phyloP scores from a whole-genome alignment of 2,113 vertebrate genomes.

The Mustelus asterias region DNA sequence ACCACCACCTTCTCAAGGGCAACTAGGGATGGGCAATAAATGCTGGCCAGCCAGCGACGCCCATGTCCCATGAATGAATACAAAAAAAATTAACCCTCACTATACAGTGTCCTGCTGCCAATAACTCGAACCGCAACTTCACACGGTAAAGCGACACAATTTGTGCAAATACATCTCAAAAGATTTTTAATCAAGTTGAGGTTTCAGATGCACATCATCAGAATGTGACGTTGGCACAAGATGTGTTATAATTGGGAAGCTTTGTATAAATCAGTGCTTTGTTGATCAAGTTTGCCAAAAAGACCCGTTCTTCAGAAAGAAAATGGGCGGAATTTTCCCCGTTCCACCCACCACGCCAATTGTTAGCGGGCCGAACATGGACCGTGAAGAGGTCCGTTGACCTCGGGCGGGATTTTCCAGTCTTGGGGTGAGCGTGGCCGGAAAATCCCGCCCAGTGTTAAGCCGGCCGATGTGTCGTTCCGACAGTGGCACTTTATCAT shows the following conservation, averaged over 20 bases:
- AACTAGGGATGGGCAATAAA: no score
- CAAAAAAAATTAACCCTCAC: not conserved
- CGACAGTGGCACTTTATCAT: not conserved
- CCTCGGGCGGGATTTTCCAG: no score
- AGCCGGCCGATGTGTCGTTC: not conserved
- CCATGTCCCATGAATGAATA: no score
- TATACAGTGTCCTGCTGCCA: not conserved
- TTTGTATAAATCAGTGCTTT: not conserved
- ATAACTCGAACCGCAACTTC: not conserved
- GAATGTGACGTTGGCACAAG: not conserved
- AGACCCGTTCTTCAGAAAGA: not conserved
- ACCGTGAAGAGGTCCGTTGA: no score
- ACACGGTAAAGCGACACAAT: not conserved
- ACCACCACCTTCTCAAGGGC: no score
- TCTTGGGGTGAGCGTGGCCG: no score
- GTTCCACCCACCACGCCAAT: no score
- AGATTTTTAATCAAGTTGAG: not conserved
- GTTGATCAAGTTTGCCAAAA: not conserved
- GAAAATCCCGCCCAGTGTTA: not conserved
- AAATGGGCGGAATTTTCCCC: no score
- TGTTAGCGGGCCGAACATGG: no score
- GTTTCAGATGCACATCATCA: not conserved
- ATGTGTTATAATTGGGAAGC: not conserved
- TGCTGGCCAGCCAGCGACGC: no score
- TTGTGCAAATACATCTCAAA: not conserved